phyloP scores from a whole-genome alignment of 1,140 invertebrate genomes.

The Ladona fulva region DNA sequence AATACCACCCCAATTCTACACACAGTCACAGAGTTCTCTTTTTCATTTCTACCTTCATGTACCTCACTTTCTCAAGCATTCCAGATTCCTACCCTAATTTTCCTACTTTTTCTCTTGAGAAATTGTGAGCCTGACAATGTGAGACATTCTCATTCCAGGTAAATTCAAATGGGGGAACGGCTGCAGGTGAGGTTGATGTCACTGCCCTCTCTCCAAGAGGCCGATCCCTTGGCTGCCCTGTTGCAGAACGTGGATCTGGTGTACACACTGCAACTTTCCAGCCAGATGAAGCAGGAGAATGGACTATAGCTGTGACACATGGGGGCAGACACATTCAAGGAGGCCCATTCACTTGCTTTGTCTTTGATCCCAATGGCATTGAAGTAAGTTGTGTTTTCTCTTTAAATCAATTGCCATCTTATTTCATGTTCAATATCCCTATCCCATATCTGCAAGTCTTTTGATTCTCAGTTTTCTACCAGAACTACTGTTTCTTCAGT shows the following conservation, averaged over 20 bases:
- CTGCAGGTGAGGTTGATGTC: constrained; percentile 73
- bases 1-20: too few species aligned
- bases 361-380: constrained; percentile 89
- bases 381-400: constrained; percentile 46
- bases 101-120: too few species aligned
- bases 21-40: too few species aligned
- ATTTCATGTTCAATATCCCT: background rate
- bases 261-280: constrained; percentile 89
- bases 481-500: too few species aligned
- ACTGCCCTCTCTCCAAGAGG: constrained; percentile 83
- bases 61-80: too few species aligned
- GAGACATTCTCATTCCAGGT: constrained; percentile 44
- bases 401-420: background rate
- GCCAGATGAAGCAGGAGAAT: constrained; percentile 92
- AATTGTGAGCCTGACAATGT: too few species aligned
- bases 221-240: constrained; percentile 59
- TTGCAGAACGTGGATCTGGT: constrained; percentile 61
- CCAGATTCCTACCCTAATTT: too few species aligned
- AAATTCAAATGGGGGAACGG: constrained; percentile 43
- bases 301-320: constrained; percentile 92
- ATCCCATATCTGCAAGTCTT: too few species aligned
- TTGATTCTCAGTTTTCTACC: too few species aligned
- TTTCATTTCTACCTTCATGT: too few species aligned
- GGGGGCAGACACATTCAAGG: constrained; percentile 93
- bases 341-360: constrained; percentile 92